Base-by-base conservation (phyloP, 2,113 vertebrate species). In the Cheilinus undulatus region DNA sequence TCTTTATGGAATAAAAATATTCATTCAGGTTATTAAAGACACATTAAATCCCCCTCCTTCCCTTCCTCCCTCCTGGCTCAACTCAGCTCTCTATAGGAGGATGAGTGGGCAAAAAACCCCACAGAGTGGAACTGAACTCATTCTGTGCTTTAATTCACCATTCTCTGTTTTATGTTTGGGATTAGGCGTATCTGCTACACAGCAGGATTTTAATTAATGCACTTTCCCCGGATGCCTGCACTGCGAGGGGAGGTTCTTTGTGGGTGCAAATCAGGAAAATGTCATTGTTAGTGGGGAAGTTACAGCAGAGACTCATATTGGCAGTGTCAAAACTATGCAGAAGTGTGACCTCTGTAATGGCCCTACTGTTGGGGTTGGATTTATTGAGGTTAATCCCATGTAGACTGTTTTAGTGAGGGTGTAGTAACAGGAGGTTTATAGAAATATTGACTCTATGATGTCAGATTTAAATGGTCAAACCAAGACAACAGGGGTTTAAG, bases 131-230 rank as follows among this genome's bases (percentile, higher is more conserved):
- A 84, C 80, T 83, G 82, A 88, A 87, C 78, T 79, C 79, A 78
- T 89, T 91, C 88, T 84, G 71, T 73, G 71, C 80, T 84, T 79
- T 77, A 70, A 69, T 91, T 88, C 67, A 73, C 85, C 66, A 64
- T 80, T 80, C 80, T 78, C 58, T 74, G 86, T 86, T 92, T 90
- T 85, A 88, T 89, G 81, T 79, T 76, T 59, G 73, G 56, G 82
- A 89, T 92, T 89, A 90, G 88, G 69, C 78, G 71, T 83, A 86
- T 88, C 86, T 83, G 75, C 85, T 38, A 65, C 90, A 82, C 91
- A 89, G 91, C 86, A 83, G 84, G 92, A 88, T 90, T 93, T 92
- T 92, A 93, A 93, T 93, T 87, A 92, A 91, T 73, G 72, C 22
- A 22, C 70, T 72, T 69, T 58, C 63, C n/a, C 71, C 64, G 5